These are phyloP conservation scores for Pogonus chalceus DNA, from an alignment of 1,140 invertebrate species.

Conservation along the genomic window DNA sequence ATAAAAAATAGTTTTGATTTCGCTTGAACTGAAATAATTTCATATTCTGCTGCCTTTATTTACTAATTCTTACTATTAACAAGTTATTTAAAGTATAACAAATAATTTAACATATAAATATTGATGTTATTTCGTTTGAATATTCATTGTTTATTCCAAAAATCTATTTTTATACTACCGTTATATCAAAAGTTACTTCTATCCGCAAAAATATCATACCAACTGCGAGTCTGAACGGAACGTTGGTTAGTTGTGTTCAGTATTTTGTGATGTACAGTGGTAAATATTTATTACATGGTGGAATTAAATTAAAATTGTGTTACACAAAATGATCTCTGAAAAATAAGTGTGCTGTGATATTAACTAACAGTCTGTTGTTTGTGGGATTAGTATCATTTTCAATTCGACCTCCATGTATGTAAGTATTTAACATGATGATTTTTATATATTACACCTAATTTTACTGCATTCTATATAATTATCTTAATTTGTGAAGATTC, in stretches of 20 bases:
- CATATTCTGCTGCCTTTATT: not conserved
- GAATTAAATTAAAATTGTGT: not conserved
- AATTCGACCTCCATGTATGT: not conserved
- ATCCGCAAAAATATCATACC: not conserved
- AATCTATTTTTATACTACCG: not conserved
- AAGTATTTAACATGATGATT: too few relatives aligned
- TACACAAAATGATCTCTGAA: slow-evolving; percentile 2
- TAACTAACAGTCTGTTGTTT: not conserved
- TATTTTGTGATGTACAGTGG: not conserved
- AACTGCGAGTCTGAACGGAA: not conserved
- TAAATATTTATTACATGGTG: not conserved
- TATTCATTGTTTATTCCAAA: not conserved
- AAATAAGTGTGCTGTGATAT: slow-evolving; percentile 5
- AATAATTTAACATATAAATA: not conserved
- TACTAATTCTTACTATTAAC: not conserved
- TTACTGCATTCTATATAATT: too few relatives aligned
- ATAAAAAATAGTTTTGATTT: not conserved
- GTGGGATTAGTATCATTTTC: not conserved
- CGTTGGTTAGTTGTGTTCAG: not conserved
- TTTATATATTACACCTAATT: too few relatives aligned
- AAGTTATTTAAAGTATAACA: not conserved
- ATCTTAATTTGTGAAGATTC: too few relatives aligned
- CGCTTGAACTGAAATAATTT: not conserved
- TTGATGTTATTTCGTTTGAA: not conserved
- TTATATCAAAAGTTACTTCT: not conserved